Conservation (phyloP, 2,797 vertebrate genomes). For the Alexandromys oeconomus region DNA sequence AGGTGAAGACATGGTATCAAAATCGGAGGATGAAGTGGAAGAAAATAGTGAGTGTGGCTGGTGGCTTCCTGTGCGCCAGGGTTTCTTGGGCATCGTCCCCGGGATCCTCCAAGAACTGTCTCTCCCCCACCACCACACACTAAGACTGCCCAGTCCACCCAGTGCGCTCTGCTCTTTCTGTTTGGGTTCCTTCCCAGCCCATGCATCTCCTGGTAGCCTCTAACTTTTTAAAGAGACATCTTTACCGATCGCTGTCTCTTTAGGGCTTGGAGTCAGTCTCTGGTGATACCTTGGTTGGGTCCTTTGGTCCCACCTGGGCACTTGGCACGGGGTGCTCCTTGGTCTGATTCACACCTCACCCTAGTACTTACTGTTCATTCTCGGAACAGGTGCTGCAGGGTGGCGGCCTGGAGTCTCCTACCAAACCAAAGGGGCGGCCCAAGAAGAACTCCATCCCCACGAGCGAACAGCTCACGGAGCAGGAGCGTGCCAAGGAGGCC, state of each 20-base stretch:
- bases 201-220: neutral
- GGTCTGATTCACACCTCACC: neutral
- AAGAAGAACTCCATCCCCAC: conserved; percentile 99
- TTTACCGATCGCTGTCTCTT: neutral
- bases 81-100: neutral
- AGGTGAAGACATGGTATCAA: conserved; percentile 99
- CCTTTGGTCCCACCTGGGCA: neutral
- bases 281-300: neutral
- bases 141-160: neutral
- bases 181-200: neutral
- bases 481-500: conserved; percentile 92
- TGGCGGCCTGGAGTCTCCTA: conserved; percentile 97
- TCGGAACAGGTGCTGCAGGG: conserved; percentile 96
- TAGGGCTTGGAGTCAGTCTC: neutral
- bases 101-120: neutral
- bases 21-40: conserved; percentile 99
- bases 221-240: neutral
- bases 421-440: conserved; percentile 98
- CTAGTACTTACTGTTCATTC: neutral
- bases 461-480: conserved; percentile 97
- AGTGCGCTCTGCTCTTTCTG: neutral
- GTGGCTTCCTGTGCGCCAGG: too few species aligned
- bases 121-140: neutral
- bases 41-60: conserved; percentile 95
- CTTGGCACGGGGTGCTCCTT: neutral